Conservation (phyloP, 2,888 invertebrate genomes). For the Mycogona germanica region DNA sequence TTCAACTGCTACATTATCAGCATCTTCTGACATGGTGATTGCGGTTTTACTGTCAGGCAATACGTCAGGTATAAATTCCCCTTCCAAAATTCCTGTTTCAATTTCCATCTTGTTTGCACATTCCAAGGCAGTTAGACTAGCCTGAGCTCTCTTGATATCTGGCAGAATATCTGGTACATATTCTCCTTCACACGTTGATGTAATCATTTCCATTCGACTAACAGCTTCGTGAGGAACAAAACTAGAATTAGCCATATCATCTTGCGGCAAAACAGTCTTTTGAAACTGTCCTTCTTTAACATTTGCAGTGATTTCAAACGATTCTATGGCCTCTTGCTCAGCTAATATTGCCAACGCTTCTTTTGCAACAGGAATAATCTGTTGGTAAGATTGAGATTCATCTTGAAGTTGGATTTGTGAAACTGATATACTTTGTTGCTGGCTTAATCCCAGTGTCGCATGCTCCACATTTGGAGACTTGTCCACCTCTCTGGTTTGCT, state of each 20-base stretch:
- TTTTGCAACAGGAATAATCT: conserved; percentile 8
- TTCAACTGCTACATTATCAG: conserved; percentile 9
- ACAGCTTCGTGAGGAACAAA: conserved; percentile 14
- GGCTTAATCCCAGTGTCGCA: conserved; percentile 2
- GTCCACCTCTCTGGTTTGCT: conserved; percentile 7
- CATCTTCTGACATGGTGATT: background rate
- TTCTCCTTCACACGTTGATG: conserved; percentile 16
- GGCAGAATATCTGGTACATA: conserved; percentile 10
- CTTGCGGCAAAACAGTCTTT: background rate
- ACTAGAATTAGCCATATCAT: conserved; percentile 1
- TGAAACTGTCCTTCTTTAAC: conserved; percentile 17
- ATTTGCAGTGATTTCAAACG: conserved; percentile 12
- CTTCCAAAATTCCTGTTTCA: conserved; percentile 1
- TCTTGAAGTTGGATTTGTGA: conserved; percentile 13
- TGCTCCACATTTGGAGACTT: conserved; percentile 3
- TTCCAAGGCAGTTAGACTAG: conserved; percentile 9
- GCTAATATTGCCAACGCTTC: conserved; percentile 12
- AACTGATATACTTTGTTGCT: background rate
- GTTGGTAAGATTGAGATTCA: conserved; percentile 18
- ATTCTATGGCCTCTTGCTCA: conserved; percentile 11
- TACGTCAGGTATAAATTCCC: conserved; percentile 1
- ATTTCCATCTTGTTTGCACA: conserved; percentile 4
- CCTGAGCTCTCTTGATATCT: conserved; percentile 6
- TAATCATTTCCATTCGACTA: conserved; percentile 15
- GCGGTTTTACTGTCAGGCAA: conserved; percentile 2